A percentile compares a stretch with the other conserved stretches of the same genome.
These are phyloP conservation scores for Poicephalus gulielmi DNA, from an alignment of 2,113 vertebrate species.

Conservation along the genomic window DNA sequence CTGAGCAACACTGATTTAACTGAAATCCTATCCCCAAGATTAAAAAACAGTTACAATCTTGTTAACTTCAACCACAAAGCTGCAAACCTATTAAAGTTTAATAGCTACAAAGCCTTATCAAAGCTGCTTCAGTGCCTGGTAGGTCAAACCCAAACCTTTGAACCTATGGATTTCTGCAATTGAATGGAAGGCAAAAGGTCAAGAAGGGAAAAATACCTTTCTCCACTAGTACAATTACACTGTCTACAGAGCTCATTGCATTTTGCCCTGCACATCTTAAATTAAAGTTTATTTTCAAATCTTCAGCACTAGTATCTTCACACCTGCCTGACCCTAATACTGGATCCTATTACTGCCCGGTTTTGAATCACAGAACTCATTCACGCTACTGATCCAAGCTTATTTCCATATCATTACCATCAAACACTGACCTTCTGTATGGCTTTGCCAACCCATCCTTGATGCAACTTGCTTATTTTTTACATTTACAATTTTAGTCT, in stretches of 20 bases:
- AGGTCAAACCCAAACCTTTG: slow-evolving; percentile 30
- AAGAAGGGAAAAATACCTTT: slow-evolving; percentile 8
- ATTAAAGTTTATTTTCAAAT: slow-evolving; percentile 26
- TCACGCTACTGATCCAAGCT: not conserved
- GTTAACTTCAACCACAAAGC: not conserved
- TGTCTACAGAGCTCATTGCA: not conserved
- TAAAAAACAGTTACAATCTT: not conserved
- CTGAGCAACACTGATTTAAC: not conserved
- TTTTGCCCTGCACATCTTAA: not conserved
- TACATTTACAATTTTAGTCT: not conserved
- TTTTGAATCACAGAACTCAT: not conserved
- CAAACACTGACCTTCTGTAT: not conserved
- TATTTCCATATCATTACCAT: not conserved
- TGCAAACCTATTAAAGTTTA: slow-evolving; percentile 34
- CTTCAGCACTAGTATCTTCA: slow-evolving; percentile 1
- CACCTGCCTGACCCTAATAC: slow-evolving; percentile 18
- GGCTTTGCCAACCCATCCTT: not conserved
- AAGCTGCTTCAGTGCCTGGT: not conserved
- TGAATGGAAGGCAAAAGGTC: slow-evolving; percentile 16
- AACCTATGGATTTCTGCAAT: not conserved
- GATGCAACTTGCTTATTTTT: not conserved
- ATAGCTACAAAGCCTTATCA: slow-evolving; percentile 31
- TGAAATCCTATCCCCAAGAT: slow-evolving; percentile 3
- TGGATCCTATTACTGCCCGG: slow-evolving; percentile 1
- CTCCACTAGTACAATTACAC: not conserved